phyloP scores from a whole-genome alignment of 1,140 invertebrate genomes.

The Zaprionus ghesquierei region DNA sequence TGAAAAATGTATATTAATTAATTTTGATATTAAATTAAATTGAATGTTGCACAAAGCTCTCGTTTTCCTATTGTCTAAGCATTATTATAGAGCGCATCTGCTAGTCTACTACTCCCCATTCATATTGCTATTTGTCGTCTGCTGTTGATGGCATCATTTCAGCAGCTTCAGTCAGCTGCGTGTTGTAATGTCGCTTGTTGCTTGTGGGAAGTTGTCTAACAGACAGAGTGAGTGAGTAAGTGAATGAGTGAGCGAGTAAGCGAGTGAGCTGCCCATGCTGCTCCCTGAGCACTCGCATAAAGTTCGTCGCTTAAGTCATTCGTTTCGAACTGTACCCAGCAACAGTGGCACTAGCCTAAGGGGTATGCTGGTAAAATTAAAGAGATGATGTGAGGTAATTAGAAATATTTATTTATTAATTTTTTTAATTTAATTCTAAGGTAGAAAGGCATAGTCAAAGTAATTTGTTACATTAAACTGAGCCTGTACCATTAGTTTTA shows the following conservation, averaged over 20 bases:
- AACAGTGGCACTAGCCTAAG: not conserved
- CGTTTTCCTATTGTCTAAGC: too few relatives aligned
- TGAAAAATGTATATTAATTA: too few relatives aligned
- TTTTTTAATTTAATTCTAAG: too few relatives aligned
- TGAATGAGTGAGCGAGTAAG: not conserved
- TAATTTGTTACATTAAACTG: too few relatives aligned
- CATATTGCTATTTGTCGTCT: constrained; percentile 11
- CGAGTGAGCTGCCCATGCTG: constrained; percentile 30
- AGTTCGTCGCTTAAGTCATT: constrained; percentile 72
- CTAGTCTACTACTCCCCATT: not conserved
- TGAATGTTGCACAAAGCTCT: not conserved
- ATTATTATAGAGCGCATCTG: constrained; percentile 7
- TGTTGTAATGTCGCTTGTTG: constrained; percentile 62
- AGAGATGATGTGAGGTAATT: not conserved
- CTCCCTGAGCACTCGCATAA: constrained; percentile 54
- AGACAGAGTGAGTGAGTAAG: not conserved
- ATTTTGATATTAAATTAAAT: not conserved
- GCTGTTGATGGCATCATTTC: constrained; percentile 74
- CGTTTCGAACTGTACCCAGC: constrained; percentile 25
- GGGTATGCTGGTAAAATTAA: constrained; percentile 3
- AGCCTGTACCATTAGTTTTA: too few relatives aligned
- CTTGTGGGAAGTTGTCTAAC: constrained; percentile 57
- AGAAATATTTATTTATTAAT: too few relatives aligned
- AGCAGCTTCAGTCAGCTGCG: constrained; percentile 60
- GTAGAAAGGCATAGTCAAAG: too few relatives aligned